Base-by-base conservation (phyloP, 2,113 vertebrate species). In the Chloropsis hardwickii region DNA sequence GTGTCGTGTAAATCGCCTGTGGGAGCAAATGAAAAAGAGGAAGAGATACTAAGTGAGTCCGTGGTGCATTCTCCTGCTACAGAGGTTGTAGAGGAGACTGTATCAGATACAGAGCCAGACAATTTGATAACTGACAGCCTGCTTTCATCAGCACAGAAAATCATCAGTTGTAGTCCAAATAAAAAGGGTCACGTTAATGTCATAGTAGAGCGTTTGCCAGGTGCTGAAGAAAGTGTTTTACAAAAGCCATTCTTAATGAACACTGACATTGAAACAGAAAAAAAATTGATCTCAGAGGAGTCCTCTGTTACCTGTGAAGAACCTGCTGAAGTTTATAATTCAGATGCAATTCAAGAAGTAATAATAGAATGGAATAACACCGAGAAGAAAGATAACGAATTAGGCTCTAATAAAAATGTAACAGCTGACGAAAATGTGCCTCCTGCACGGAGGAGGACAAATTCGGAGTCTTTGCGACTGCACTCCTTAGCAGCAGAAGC, bases 401-500 rank as follows among this genome's bases (percentile, higher is more conserved):
- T 98, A 56, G 96, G 91, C 17, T 8, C 88, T 61, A 92, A 44
- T 57, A 97, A 97, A 93, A 96, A 95, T 1, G 14, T 94, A 28
- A 86, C 92, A 6, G 48, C 97, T 12, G 98, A 99, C 35, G 99
- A 99, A 97, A 99, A 99, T 18, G 94, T 99, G 40, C 99, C 99
- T 27, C 99, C 99, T 2, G 97, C 98, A 29, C 98, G 99, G 18
- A 98, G 99, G 72, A 98, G 99, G 89, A 99, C 99, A 2, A 99
- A 99, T 80, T 99, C 99, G 0, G 99, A 99, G 96, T 99, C 99
- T 19, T 98, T 99, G 8, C 96, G 99, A 21, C 97, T 99, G 19
- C 99, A 99, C 92, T 99, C 99, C 0, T 91, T 99, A 78, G 99
- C 99, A 9, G 99, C 99, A 2, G 99, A 99, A 95, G 99, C 98